A percentile compares a stretch with the other conserved stretches of the same genome.
Evolutionary conservation across 2,888 invertebrate genomes (phyloP).

Genomic region (Macrosoma leucophasiata): DNA sequence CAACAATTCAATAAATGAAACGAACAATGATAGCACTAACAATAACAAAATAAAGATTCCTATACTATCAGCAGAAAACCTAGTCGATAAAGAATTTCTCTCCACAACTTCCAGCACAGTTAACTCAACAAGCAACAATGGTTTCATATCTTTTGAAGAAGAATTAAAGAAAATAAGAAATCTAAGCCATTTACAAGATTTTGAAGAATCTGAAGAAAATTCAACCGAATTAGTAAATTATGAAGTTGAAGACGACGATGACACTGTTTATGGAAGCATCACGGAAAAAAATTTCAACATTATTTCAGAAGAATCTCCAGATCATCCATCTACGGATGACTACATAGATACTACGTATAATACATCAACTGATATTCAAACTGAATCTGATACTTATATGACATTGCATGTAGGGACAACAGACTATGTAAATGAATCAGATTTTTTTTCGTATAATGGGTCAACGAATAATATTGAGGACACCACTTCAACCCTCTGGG

Average conservation of each 20-base stretch:
- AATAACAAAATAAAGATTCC: slow-evolving; percentile 11
- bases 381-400: too few species aligned
- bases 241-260: slow-evolving; percentile 34
- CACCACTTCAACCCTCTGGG: too few species aligned
- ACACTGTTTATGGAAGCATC: slow-evolving; percentile 19
- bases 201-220: slow-evolving; percentile 13
- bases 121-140: too few species aligned
- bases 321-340: slow-evolving; percentile 6
- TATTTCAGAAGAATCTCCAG: slow-evolving; percentile 5
- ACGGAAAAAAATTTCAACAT: slow-evolving; percentile 13
- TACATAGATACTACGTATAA: slow-evolving; percentile 1
- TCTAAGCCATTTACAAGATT: too few species aligned
- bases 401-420: too few species aligned
- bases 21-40: not conserved
- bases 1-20: not conserved
- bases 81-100: slow-evolving; percentile 19
- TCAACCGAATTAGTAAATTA: slow-evolving; percentile 26
- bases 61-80: slow-evolving; percentile 4
- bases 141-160: slow-evolving; percentile 35
- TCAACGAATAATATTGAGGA: too few species aligned
- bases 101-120: too few species aligned
- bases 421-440: too few species aligned
- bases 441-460: too few species aligned
- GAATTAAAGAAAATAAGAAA: slow-evolving; percentile 34
- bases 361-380: not conserved